A percentile compares a stretch with the other conserved stretches of the same genome.
Evolutionary conservation across 2,113 vertebrate genomes (phyloP).

Genomic region (Pelmatolapia mariae): DNA sequence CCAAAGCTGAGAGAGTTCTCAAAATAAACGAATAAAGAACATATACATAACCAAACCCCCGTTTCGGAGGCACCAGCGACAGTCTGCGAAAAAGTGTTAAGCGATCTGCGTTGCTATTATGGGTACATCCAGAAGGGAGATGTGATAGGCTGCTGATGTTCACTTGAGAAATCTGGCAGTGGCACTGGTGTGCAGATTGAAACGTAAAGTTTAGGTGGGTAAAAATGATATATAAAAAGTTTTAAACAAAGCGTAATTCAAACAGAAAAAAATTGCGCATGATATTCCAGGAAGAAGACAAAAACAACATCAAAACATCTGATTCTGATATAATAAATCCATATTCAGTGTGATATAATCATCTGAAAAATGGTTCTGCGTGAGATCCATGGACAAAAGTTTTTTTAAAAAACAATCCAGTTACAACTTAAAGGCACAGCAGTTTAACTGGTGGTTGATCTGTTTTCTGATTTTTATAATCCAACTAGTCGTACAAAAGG

Average conservation of each 20-base stretch:
- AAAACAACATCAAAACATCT: neutral
- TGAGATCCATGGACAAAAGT: neutral
- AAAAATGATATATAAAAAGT: neutral
- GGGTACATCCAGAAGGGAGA: constrained; percentile 25
- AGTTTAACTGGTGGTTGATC: neutral
- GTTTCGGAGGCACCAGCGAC: neutral
- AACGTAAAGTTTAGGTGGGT: neutral
- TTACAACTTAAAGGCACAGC: neutral
- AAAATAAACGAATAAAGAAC: neutral
- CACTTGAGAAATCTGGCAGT: neutral
- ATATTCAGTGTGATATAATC: neutral
- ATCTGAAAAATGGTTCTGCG: neutral
- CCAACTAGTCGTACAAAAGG: neutral
- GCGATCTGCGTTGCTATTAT: constrained; percentile 56
- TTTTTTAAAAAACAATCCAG: neutral
- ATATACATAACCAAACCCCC: neutral
- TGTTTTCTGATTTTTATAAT: neutral
- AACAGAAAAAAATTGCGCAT: neutral
- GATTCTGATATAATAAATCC: neutral
- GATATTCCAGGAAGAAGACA: neutral
- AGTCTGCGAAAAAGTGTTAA: constrained; percentile 19
- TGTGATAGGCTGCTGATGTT: constrained; percentile 21
- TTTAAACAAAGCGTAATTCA: neutral
- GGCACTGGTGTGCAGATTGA: neutral
- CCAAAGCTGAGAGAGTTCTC: neutral